Evolutionary conservation across 2,113 vertebrate species (phyloP), one percentile per base, ranked within the genome.

Genomic region (Casuarius casuarius): DNA sequence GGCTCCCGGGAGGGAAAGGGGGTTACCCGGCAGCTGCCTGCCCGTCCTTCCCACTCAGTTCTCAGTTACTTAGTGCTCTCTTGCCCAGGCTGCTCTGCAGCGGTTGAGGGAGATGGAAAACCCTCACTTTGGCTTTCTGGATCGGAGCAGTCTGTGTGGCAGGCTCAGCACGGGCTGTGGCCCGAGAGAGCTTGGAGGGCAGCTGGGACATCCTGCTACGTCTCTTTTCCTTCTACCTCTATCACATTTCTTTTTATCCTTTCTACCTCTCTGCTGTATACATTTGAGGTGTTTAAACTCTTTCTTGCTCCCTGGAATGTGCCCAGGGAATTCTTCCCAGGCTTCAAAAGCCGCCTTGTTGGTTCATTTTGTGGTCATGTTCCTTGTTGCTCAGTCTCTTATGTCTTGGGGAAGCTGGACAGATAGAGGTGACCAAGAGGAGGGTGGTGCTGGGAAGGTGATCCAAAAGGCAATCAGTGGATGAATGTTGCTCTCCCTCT

Each of bases 21-120:
- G 46, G 7, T 48, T 10, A 76, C 9, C 66, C 3, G 0, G 0
- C 8, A 33, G 10, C 31, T 21, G n/a, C 58, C 11, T 91, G 33
- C 26, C 42, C 4, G 18, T 33, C 72, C 38, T 62, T 65, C 35
- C 23, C 10, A 9, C 44, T 33, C 86, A 22, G 3, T 21, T 56
- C 23, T 28, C 18, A 9, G 23, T 62, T 62, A 7, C 67, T 76
- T n/a, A 48, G 54, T 0, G 2, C 21, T 75, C 71, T 65, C 49
- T 68, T 52, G 38, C 9, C 8, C 33, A 4, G 63, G 48, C 21
- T 72, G 49, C 35, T 56, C 38, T 7, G 0, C 8, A 12, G 21
- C 15, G 13, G 1, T 51, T 33, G 35, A 70, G 26, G 9, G 40
- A 71, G 61, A 5, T 29, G 29, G 38, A 75, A 46, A 35, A 29